phyloP scores from a whole-genome alignment of 2,888 invertebrate species.

The Epistrophella euchroma region DNA sequence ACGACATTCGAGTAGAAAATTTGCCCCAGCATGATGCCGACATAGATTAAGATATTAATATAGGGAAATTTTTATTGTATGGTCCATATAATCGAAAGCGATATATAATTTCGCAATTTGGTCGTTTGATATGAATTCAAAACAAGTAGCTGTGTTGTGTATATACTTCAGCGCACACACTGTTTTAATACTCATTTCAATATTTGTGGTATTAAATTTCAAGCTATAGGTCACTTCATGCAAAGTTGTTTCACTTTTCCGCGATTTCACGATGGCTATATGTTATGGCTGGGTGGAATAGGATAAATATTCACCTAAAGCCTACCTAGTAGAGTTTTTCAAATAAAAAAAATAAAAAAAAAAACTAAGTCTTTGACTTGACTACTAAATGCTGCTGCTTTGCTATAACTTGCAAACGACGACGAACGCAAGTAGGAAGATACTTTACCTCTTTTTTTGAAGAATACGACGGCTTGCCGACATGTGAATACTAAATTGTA shows the following conservation, averaged over 20 bases:
- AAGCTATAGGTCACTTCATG: conserved; percentile 35
- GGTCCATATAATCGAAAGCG: conserved; percentile 36
- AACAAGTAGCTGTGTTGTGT: conserved; percentile 34
- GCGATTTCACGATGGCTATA: background rate
- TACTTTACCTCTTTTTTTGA: conserved; percentile 32
- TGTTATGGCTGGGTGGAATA: background rate
- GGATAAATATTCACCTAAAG: conserved; percentile 12
- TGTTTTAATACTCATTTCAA: conserved; percentile 42
- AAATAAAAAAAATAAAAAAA: background rate
- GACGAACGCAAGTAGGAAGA: conserved; percentile 35
- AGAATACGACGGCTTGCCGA: conserved; percentile 25
- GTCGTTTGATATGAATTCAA: conserved; percentile 58
- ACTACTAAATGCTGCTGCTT: conserved; percentile 10
- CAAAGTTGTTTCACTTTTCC: conserved; percentile 52
- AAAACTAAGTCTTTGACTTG: conserved; percentile 7
- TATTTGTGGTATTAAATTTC: conserved; percentile 46
- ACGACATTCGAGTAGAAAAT: conserved; percentile 37
- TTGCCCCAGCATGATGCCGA: conserved; percentile 50
- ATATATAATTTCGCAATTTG: conserved; percentile 43
- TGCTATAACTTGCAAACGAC: background rate
- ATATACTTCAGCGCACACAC: conserved; percentile 45
- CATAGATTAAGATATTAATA: conserved; percentile 45
- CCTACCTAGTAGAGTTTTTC: background rate
- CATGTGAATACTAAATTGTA: conserved; percentile 32
- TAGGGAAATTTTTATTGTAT: conserved; percentile 28